Evolutionary conservation across 2,888 invertebrate species (phyloP).

Genomic region (Coecobrya sp.): DNA sequence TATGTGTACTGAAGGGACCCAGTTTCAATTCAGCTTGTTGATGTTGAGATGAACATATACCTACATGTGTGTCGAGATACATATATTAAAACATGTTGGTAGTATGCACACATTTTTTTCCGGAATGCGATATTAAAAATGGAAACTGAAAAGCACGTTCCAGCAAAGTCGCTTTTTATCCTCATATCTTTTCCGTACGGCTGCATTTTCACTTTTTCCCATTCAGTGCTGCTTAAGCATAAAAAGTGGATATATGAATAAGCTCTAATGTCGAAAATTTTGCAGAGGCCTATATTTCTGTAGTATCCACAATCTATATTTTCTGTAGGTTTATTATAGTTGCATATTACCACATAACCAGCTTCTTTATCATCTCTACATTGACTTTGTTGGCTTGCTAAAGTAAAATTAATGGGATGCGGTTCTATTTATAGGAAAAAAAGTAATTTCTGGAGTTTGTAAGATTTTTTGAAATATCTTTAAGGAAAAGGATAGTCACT

Average conservation of each 20-base stretch:
- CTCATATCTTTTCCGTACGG: neutral
- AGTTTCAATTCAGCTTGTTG: too few relatives aligned
- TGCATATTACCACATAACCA: neutral
- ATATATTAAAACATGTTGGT: neutral
- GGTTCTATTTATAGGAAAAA: slow-evolving; percentile 10
- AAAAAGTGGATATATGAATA: neutral
- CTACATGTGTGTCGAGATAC: too few relatives aligned
- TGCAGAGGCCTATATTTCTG: too few relatives aligned
- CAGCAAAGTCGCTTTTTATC: slow-evolving; percentile 3
- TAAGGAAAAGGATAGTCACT: neutral
- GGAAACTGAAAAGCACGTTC: slow-evolving; percentile 12
- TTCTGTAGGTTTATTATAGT: neutral
- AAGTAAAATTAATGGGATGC: neutral
- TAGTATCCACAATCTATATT: neutral
- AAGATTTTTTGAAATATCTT: neutral
- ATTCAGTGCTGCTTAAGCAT: neutral
- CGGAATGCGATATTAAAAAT: slow-evolving; percentile 22
- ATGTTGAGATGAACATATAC: too few relatives aligned
- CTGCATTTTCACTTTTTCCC: slow-evolving; percentile 28
- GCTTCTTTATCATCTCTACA: neutral
- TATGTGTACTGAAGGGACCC: neutral
- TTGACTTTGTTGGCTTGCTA: neutral
- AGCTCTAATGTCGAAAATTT: too few relatives aligned
- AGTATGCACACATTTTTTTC: neutral
- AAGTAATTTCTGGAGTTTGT: neutral